phyloP scores from a whole-genome alignment of 2,797 vertebrate species.

The Apodemus agrarius region DNA sequence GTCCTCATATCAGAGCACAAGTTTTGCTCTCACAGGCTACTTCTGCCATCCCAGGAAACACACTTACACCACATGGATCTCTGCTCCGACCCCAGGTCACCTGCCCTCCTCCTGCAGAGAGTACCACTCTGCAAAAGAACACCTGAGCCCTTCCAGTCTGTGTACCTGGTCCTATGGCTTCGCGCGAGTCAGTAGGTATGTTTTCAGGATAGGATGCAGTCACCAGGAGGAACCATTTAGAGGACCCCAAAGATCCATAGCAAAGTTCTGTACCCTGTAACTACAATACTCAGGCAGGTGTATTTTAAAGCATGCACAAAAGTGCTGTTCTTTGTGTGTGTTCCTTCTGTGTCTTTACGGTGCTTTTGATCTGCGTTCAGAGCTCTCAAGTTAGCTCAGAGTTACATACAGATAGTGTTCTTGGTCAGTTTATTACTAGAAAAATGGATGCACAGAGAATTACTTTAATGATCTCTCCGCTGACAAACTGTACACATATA shows the following conservation, averaged over 20 bases:
- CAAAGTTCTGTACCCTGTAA: background rate
- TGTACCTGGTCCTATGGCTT: background rate
- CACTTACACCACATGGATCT: background rate
- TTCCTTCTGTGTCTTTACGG: background rate
- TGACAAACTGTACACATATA: background rate
- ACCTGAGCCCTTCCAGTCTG: background rate
- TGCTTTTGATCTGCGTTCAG: background rate
- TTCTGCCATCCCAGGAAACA: background rate
- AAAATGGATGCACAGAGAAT: background rate
- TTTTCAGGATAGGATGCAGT: background rate
- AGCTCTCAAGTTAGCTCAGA: background rate
- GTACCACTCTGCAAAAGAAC: background rate
- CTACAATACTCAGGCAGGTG: background rate
- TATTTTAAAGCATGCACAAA: background rate
- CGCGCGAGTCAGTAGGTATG: background rate
- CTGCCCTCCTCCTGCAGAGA: background rate
- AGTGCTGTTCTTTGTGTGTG: background rate
- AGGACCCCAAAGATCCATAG: background rate
- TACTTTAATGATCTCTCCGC: background rate
- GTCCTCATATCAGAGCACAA: conserved; percentile 39
- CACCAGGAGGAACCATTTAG: background rate
- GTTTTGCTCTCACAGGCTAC: background rate
- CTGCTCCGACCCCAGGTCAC: background rate
- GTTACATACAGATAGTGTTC: background rate
- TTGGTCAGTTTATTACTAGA: background rate